Conservation (phyloP, 2,797 vertebrate genomes). For the Poeciliopsis infans region DNA sequence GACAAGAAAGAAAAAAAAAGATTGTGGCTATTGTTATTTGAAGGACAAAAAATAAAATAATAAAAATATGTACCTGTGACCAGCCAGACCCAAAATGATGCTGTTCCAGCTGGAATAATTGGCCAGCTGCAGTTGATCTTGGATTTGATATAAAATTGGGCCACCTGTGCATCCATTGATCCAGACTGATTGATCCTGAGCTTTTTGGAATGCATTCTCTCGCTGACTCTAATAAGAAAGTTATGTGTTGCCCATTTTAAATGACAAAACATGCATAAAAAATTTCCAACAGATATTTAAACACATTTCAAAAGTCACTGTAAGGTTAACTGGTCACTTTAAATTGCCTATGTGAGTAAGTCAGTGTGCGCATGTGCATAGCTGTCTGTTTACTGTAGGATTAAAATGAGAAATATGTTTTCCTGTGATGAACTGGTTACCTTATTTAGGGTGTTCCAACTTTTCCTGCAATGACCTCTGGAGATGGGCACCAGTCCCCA, state of each 20-base stretch:
- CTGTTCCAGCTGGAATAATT: slow-evolving; percentile 31
- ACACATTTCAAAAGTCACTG: background rate
- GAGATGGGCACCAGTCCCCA: background rate
- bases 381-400: too few relatives aligned
- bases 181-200: background rate
- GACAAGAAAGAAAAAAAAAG: slow-evolving; percentile 21
- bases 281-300: background rate
- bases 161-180: background rate
- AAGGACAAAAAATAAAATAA: background rate
- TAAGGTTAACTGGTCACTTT: background rate
- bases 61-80: background rate
- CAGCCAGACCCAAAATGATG: slow-evolving; percentile 15
- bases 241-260: background rate
- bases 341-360: background rate
- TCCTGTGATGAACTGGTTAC: background rate
- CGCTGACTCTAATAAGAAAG: background rate
- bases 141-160: background rate
- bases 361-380: background rate
- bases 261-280: background rate
- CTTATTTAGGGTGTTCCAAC: background rate
- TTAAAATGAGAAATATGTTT: background rate
- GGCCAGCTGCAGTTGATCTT: background rate
- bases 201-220: background rate
- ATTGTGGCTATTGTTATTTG: slow-evolving; percentile 12
- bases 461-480: background rate